Evolutionary conservation across 1,140 invertebrate genomes (phyloP), one percentile per base, ranked within the genome.

Genomic region (Luehdorfia chinensis): DNA sequence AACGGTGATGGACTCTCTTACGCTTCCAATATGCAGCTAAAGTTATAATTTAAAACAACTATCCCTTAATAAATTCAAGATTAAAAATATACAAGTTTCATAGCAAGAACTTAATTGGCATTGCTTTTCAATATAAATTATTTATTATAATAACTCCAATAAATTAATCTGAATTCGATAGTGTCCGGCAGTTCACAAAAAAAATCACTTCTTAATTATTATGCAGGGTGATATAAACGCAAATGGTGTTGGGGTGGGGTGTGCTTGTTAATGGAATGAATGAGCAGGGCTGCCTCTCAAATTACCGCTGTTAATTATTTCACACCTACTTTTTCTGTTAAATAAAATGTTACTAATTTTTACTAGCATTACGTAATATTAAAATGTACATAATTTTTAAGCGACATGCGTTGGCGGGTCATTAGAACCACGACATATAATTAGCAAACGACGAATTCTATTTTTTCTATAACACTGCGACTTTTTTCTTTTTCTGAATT

Each of bases 191-290:
- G 19, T 41, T 6, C 6, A 16, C 30, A 11, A 45, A 32, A 64
- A n/a, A 70, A 74, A 75, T 77, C 74, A 66, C 66, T 71, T 66
- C 58, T 68, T 77, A 75, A 77, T 79, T 75, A 74, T 74, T 62
- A 68, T 67, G 54, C 64, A 50, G 34, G 50, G 53, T 53, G 58
- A 69, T 69, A 68, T 57, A 69, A 62, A 66, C 58, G 45, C 43
- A 48, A 43, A 43, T 43, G 39, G 39, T 23, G 39, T 30, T 43
- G 14, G 56, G 53, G 57, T 58, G 54, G 50, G 36, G 50, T 55
- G 47, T 45, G 49, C 62, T 53, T 37, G 59, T 66, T 80, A 77
- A 80, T 77, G 72, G 66, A 76, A 79, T 75, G 64, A 68, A 44
- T 50, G 30, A n/a, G 30, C 58, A 79, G 75, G 75, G 75, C 34